Conservation (phyloP, 2,888 invertebrate genomes). For the Mantis religiosa region DNA sequence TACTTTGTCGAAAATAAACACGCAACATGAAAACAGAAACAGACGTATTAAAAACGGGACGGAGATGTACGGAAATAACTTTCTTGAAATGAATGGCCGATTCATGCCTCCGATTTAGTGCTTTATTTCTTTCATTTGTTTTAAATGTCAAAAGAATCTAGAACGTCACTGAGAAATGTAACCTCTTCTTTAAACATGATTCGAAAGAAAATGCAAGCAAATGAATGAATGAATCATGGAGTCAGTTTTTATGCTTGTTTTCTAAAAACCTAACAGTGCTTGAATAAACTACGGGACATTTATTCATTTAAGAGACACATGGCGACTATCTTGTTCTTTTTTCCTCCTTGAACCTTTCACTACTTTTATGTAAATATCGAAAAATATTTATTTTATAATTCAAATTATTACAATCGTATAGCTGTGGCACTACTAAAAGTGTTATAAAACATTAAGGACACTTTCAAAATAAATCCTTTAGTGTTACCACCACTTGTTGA, state of each 20-base stretch:
- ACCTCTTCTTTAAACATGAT: neutral
- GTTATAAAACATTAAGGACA: no score
- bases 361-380: no score
- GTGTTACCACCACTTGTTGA: no score
- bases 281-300: neutral
- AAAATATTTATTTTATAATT: no score
- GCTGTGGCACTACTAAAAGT: no score
- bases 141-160: neutral
- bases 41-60: neutral
- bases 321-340: no score
- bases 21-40: neutral
- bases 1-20: neutral
- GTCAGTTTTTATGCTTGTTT: neutral
- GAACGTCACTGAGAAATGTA: neutral
- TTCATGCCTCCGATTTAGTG: neutral
- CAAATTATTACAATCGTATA: no score
- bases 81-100: neutral
- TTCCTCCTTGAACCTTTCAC: no score
- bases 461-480: no score
- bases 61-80: neutral
- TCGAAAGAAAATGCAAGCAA: neutral
- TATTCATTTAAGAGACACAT: neutral
- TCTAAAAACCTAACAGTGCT: neutral
- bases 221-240: neutral
- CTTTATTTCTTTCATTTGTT: neutral